Evolutionary conservation across 2,888 invertebrate species (phyloP).

Genomic region (Eilema caniola): DNA sequence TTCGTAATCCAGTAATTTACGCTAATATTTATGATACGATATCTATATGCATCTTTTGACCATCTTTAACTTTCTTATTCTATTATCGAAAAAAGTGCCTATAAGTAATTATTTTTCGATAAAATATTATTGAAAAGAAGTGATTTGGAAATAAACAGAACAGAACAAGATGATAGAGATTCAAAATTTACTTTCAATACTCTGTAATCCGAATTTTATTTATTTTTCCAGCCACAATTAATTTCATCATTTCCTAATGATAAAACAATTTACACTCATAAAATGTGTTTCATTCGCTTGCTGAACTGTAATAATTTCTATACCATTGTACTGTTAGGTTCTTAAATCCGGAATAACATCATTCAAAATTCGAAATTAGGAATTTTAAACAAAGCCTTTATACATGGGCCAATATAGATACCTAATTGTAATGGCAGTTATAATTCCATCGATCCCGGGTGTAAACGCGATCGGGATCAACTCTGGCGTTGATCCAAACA

Average conservation of each 20-base stretch:
- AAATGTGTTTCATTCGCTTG: conserved; percentile 28
- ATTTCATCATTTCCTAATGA: conserved; percentile 29
- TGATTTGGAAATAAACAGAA: too few relatives aligned
- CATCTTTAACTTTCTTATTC: too few relatives aligned
- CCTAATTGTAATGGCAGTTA: conserved; percentile 38
- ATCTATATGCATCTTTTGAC: too few relatives aligned
- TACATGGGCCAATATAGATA: conserved; percentile 35
- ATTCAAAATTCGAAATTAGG: conserved; percentile 12
- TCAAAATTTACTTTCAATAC: background rate
- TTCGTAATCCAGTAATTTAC: too few relatives aligned
- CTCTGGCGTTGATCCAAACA: conserved; percentile 75
- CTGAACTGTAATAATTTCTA: conserved; percentile 22
- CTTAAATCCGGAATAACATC: conserved; percentile 16
- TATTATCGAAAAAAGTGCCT: too few relatives aligned
- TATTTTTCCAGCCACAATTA: conserved; percentile 11
- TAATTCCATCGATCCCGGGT: conserved; percentile 53
- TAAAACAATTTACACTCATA: conserved; percentile 15
- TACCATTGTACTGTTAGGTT: conserved; percentile 22
- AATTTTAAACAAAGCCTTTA: conserved; percentile 26
- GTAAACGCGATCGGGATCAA: conserved; percentile 53
- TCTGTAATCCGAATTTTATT: background rate
- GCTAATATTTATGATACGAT: too few relatives aligned
- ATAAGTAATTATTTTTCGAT: too few relatives aligned
- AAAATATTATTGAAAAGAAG: too few relatives aligned
- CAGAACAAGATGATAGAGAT: background rate